These are phyloP conservation scores for Drosophila hamatofila DNA, from an alignment of 2,888 invertebrate genomes.

Conservation along the genomic window DNA sequence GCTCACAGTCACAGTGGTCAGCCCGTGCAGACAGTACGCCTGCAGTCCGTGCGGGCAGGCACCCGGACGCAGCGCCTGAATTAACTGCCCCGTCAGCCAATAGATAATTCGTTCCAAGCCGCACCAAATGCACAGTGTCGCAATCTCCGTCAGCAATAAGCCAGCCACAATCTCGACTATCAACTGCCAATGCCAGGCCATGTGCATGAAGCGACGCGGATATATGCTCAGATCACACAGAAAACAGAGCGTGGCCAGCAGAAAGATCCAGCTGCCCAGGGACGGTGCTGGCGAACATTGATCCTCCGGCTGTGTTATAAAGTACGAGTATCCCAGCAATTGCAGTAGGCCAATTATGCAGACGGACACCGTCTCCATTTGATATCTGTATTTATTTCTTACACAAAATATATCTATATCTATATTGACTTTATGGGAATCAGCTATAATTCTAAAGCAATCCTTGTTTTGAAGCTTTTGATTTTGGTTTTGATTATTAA, in stretches of 20 bases:
- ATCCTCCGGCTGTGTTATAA: slow-evolving; percentile 69
- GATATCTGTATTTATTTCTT: background rate
- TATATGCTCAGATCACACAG: slow-evolving; percentile 68
- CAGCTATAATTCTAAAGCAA: no score
- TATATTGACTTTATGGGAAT: no score
- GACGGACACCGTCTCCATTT: slow-evolving; percentile 57
- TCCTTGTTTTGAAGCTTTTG: no score
- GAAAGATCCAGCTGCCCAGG: slow-evolving; percentile 74
- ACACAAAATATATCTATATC: no score
- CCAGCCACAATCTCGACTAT: slow-evolving; percentile 60
- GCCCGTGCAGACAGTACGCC: slow-evolving; percentile 25
- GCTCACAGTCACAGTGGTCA: slow-evolving; percentile 15
- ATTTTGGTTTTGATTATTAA: background rate
- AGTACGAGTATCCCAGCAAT: slow-evolving; percentile 64
- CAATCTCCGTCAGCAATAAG: slow-evolving; percentile 68
- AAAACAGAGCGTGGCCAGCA: slow-evolving; percentile 64
- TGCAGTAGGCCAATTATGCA: slow-evolving; percentile 63
- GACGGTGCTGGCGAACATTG: slow-evolving; percentile 72
- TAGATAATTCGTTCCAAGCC: slow-evolving; percentile 58
- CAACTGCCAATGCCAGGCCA: slow-evolving; percentile 60
- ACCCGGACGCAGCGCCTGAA: background rate
- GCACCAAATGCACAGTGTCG: slow-evolving; percentile 75
- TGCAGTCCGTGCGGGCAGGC: slow-evolving; percentile 10
- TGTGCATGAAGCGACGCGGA: slow-evolving; percentile 72
- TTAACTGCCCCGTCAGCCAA: slow-evolving; percentile 1